Evolutionary conservation across 2,797 vertebrate species (phyloP).

Genomic region (Hyperoplus immaculatus): DNA sequence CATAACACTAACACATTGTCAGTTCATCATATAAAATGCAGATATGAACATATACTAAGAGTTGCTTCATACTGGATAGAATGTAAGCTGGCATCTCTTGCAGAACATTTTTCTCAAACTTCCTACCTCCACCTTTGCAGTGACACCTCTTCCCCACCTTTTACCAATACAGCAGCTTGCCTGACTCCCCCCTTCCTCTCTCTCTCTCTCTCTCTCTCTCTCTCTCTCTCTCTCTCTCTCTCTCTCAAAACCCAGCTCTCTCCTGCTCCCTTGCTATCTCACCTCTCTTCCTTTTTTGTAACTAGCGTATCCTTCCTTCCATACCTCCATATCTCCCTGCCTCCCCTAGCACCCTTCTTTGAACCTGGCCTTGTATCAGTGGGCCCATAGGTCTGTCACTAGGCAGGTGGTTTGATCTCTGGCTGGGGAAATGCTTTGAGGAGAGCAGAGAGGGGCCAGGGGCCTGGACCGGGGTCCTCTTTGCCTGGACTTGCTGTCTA

Average conservation of each 20-base stretch:
- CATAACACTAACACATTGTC: background rate
- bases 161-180: constrained; percentile 53
- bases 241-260: constrained; percentile 1
- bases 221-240: background rate
- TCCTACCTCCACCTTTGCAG: constrained; percentile 32
- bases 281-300: constrained; percentile 72
- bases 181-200: constrained; percentile 21
- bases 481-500: constrained; percentile 71
- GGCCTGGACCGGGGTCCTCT: constrained; percentile 62
- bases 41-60: constrained; percentile 1
- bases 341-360: constrained; percentile 86
- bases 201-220: background rate
- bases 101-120: constrained; percentile 24
- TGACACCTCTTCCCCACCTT: constrained; percentile 54
- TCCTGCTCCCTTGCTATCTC: constrained; percentile 45
- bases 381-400: constrained; percentile 91
- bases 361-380: constrained; percentile 91
- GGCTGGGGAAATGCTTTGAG: constrained; percentile 90
- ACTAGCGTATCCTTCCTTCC: constrained; percentile 52
- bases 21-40: background rate
- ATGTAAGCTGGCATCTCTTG: constrained; percentile 27
- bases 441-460: constrained; percentile 82
- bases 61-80: constrained; percentile 7
- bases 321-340: constrained; percentile 68
- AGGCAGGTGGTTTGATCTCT: constrained; percentile 93